These are phyloP conservation scores for Lasioglossum marginatum DNA, from an alignment of 2,888 invertebrate genomes.

Conservation along the genomic window DNA sequence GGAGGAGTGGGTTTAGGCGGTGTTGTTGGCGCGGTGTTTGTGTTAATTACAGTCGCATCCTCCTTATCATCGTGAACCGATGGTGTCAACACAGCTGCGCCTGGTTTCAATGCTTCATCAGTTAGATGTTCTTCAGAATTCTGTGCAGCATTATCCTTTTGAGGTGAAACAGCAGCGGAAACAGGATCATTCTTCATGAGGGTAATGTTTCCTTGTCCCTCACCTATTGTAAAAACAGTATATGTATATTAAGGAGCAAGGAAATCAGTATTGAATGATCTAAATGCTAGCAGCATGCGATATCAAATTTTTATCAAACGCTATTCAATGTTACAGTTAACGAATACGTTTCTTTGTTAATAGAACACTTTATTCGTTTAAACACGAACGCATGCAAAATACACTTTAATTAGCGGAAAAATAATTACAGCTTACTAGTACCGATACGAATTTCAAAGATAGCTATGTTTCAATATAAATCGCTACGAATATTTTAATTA, in stretches of 20 bases:
- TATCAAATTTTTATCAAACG: background rate
- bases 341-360: background rate
- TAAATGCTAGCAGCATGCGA: background rate
- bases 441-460: background rate
- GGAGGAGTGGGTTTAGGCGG: background rate
- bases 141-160: background rate
- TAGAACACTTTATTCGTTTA: background rate
- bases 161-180: background rate
- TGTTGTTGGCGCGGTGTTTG: background rate
- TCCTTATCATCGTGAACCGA: background rate
- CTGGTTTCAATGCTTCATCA: background rate
- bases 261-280: background rate
- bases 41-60: background rate
- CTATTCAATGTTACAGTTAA: background rate
- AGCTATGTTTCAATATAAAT: background rate
- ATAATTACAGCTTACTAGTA: background rate
- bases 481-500: background rate
- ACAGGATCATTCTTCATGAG: background rate
- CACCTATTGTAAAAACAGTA: conserved; percentile 23
- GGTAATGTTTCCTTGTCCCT: background rate
- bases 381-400: background rate
- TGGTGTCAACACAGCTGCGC: background rate
- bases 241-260: background rate
- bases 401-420: background rate
- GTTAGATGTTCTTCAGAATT: background rate